These are phyloP conservation scores for Cnemophilus loriae DNA, from an alignment of 2,113 vertebrate species.

Conservation along the genomic window DNA sequence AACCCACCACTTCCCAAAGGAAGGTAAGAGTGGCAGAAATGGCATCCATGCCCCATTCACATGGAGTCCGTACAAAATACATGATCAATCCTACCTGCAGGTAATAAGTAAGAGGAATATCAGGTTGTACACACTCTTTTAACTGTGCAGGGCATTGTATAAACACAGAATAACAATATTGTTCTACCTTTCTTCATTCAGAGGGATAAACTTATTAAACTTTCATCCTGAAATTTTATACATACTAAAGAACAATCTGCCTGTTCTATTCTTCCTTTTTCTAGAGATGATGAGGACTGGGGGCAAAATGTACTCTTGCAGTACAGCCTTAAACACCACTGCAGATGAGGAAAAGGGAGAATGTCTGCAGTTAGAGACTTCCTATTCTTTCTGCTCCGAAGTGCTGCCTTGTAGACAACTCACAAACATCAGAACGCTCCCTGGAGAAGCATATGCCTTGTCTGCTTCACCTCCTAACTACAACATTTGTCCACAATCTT, in stretches of 20 bases:
- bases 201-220: background rate
- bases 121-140: background rate
- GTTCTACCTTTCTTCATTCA: background rate
- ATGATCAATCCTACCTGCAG: constrained; percentile 93
- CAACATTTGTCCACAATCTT: background rate
- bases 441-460: background rate
- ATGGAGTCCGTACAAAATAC: constrained; percentile 97
- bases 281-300: background rate
- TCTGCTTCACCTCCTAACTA: background rate
- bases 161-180: background rate
- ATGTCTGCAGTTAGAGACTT: background rate
- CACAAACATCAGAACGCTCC: background rate
- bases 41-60: constrained; percentile 99
- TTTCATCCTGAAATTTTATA: background rate
- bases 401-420: background rate
- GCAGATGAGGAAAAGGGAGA: background rate
- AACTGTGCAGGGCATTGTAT: background rate
- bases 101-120: background rate
- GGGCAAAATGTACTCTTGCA: background rate
- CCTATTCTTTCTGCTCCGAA: background rate
- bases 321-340: background rate
- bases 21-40: constrained; percentile 97
- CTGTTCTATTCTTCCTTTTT: background rate
- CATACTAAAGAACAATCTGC: background rate
- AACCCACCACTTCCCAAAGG: constrained; percentile 97